Evolutionary conservation across 1,140 invertebrate genomes (phyloP).

Genomic region (Himalopsyche phryganea): DNA sequence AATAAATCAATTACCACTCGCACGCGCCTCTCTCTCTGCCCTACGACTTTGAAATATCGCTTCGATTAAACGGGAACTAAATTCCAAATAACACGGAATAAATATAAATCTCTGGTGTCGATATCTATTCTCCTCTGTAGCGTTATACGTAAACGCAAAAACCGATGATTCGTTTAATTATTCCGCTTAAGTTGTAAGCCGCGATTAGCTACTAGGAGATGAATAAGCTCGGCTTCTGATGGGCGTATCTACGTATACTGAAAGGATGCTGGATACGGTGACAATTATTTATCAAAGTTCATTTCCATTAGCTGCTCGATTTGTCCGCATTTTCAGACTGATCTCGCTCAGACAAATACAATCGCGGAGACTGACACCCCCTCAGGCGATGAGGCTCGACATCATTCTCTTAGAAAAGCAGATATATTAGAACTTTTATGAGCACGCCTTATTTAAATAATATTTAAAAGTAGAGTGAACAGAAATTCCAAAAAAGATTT

Average conservation of each 20-base stretch:
- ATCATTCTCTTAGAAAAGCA: too few species aligned
- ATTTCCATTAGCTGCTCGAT: constrained; percentile 34
- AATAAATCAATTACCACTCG: constrained; percentile 32
- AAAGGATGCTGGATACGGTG: constrained; percentile 1
- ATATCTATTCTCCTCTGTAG: constrained; percentile 18
- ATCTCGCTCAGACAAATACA: too few species aligned
- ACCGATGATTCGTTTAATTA: constrained; percentile 36
- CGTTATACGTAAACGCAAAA: constrained; percentile 19
- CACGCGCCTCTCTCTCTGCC: constrained; percentile 1
- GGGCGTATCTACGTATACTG: constrained; percentile 3
- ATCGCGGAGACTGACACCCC: too few species aligned
- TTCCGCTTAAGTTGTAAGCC: constrained; percentile 28
- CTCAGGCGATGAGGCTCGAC: too few species aligned
- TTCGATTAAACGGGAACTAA: constrained; percentile 31
- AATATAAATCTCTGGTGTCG: constrained; percentile 32
- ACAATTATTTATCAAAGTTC: constrained; percentile 36
- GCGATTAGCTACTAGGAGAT: constrained; percentile 24
- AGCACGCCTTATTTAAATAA: too few species aligned
- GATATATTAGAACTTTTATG: too few species aligned
- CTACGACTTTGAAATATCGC: constrained; percentile 33
- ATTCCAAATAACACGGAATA: constrained; percentile 31
- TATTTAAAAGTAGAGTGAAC: too few species aligned
- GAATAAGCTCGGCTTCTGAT: background rate
- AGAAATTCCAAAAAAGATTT: too few species aligned
- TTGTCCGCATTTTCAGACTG: constrained; percentile 15